phyloP scores from a whole-genome alignment of 2,113 vertebrate species.

The Microtus richardsoni region DNA sequence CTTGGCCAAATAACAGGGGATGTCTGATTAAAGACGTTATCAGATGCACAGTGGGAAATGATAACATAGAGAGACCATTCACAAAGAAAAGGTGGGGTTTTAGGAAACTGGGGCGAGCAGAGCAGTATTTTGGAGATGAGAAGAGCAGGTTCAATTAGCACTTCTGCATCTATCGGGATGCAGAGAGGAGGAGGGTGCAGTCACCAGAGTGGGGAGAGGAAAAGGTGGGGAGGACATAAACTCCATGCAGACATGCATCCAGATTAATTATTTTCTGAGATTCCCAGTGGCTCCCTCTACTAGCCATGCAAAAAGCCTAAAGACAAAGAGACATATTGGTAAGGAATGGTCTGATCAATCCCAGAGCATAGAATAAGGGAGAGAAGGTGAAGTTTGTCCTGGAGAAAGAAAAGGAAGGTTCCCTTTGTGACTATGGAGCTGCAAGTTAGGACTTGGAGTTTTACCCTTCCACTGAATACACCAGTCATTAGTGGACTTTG shows the following conservation, averaged over 20 bases:
- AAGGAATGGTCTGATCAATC: neutral
- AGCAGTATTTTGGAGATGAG: neutral
- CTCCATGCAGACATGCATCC: neutral
- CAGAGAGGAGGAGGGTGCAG: neutral
- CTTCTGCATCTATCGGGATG: neutral
- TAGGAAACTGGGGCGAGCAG: neutral
- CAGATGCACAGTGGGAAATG: neutral
- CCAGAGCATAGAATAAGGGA: neutral
- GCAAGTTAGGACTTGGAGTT: neutral
- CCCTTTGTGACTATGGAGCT: accelerated
- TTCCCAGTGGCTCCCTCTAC: accelerated
- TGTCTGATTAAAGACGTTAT: neutral
- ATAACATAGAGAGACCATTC: neutral
- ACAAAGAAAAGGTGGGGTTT: neutral
- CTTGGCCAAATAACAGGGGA: neutral
- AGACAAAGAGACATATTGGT: neutral
- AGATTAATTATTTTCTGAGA: neutral
- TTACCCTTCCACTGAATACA: neutral
- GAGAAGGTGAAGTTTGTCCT: neutral
- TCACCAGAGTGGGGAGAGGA: no score
- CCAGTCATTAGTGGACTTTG: neutral
- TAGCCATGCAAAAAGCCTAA: neutral
- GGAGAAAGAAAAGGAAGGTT: neutral
- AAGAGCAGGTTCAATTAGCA: neutral
- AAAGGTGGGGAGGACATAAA: neutral